Conservation (phyloP, 1,140 invertebrate species). For the Parapsyche elsis region DNA sequence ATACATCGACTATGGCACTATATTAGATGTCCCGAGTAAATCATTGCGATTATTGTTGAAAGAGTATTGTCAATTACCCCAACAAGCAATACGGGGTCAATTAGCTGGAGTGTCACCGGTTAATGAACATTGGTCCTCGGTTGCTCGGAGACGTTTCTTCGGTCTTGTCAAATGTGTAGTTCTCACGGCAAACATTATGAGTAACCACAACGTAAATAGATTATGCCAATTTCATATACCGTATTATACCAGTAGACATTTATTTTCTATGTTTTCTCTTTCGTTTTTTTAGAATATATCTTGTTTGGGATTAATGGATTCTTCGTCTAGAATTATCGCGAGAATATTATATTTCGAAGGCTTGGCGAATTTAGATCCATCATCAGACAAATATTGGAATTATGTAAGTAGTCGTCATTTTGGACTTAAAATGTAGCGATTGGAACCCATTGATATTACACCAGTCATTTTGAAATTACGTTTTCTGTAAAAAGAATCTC, state of each 20-base stretch:
- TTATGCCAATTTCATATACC: not conserved
- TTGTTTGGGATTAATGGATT: not conserved
- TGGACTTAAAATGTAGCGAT: not conserved
- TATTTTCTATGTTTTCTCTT: not conserved
- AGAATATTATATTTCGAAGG: slow-evolving; percentile 7
- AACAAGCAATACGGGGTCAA: slow-evolving; percentile 39
- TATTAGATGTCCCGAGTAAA: slow-evolving; percentile 1
- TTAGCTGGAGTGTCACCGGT: slow-evolving; percentile 20
- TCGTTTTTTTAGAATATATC: not conserved
- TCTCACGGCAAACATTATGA: slow-evolving; percentile 1
- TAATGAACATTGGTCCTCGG: not conserved
- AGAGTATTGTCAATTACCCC: slow-evolving; percentile 34
- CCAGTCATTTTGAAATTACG: not conserved
- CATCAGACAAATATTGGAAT: not conserved
- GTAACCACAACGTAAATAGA: not conserved
- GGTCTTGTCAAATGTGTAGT: slow-evolving; percentile 17
- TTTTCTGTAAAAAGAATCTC: too few species aligned
- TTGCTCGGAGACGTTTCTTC: slow-evolving; percentile 33
- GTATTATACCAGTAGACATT: too few species aligned
- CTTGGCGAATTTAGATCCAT: not conserved
- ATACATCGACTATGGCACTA: slow-evolving; percentile 48
- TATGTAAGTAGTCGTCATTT: not conserved
- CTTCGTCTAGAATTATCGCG: not conserved
- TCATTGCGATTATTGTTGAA: slow-evolving; percentile 26
- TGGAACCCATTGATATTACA: not conserved